phyloP scores from a whole-genome alignment of 2,113 vertebrate species.

The Circaetus cinerascens region DNA sequence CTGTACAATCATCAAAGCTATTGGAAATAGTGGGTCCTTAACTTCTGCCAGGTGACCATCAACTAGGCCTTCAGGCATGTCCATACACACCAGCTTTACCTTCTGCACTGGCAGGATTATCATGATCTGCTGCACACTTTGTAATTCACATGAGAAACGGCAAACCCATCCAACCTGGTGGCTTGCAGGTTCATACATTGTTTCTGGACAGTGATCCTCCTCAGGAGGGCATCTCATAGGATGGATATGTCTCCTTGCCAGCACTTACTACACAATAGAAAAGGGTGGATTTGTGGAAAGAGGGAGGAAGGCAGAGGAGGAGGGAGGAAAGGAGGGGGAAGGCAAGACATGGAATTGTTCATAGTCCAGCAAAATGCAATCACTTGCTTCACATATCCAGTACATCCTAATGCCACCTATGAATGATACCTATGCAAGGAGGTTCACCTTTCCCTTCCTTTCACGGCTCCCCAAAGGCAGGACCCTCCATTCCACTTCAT shows the following conservation, averaged over 20 bases:
- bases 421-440: background rate
- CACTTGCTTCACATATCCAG: background rate
- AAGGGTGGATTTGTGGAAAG: background rate
- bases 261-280: background rate
- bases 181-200: background rate
- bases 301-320: background rate
- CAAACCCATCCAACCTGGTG: background rate
- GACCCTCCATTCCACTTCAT: background rate
- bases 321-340: background rate
- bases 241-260: background rate
- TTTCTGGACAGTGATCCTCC: background rate
- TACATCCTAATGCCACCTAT: rapidly evolving
- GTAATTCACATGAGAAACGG: background rate
- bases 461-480: background rate
- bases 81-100: background rate
- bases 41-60: background rate
- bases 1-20: background rate
- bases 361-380: background rate
- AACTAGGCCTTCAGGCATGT: background rate
- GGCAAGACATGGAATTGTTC: background rate
- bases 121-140: background rate
- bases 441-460: background rate
- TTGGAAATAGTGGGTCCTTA: background rate
- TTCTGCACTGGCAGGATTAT: background rate
- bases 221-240: background rate